Evolutionary conservation across 2,888 invertebrate genomes (phyloP), one percentile per base, ranked within the genome.

Genomic region (Ectemnius cavifrons): DNA sequence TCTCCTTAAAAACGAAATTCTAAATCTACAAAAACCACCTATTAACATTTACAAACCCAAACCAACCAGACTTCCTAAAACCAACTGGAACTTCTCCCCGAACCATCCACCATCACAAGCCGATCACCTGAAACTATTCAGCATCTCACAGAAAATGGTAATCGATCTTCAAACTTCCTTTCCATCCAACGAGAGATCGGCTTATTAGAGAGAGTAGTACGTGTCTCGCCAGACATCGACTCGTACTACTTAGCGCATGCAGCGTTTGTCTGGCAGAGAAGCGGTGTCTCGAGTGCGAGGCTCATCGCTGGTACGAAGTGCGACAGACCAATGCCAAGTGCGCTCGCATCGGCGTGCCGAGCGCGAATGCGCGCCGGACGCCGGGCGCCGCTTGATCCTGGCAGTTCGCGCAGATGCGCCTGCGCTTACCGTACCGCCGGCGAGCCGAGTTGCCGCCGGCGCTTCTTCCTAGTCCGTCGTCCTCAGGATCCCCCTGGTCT

Each of bases 361-460:
- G 81, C 83, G 81, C 79, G 81, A 85, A 82, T 84, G 83, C 82
- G 78, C 65, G 18, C 23, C 62, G 68, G 63, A 71, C 80, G 69
- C 76, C 37, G 37, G 37, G 37, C 37, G 47, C 57, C 74, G 67
- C 57, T 37, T 62, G 47, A 64, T 75, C 46, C 74, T 67, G 71
- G 71, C 62, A 14, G 60, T 71, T 49, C 73, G 75, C 83, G 84
- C 80, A 75, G 20, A 57, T 46, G 59, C 75, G 77, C 68, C 67
- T 65, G 84, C 85, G 85, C 83, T 45, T 2, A 2, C 4, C 14
- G 52, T 14, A 16, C 52, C 52, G 52, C 16, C 52, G 16, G n/a
- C 52, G 52, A 37, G 37, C 37, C 57, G 58, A 59, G 49, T 66
- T 67, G 52, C 61, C 63, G 23, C 60, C 67, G 63, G 66, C 75